Evolutionary conservation across 2,797 vertebrate genomes (phyloP).

Genomic region (Clarias fuscus): DNA sequence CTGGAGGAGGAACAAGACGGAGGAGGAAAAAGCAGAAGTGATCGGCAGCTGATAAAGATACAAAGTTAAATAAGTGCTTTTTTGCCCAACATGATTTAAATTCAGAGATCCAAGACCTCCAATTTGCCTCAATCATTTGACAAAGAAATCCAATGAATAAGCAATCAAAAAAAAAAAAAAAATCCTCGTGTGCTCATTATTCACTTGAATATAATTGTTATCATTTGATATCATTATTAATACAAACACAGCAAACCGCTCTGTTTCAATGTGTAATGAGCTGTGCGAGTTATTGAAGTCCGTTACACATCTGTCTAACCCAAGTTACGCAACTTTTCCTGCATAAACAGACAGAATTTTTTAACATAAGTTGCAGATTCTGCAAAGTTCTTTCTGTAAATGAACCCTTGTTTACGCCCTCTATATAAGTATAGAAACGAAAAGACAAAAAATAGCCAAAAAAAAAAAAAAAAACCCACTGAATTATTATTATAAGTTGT

Average conservation of each 20-base stretch:
- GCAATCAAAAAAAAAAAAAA: neutral
- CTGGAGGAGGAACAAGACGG: conserved; percentile 31
- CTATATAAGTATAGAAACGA: neutral
- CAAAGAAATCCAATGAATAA: neutral
- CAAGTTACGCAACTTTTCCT: neutral
- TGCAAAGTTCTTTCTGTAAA: neutral
- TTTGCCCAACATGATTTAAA: neutral
- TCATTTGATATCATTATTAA: neutral
- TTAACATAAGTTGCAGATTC: no score
- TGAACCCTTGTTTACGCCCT: neutral
- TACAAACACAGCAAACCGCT: neutral
- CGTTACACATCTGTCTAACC: neutral
- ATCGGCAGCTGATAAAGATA: neutral
- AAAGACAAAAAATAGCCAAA: neutral
- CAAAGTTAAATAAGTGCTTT: no score
- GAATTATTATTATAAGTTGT: neutral
- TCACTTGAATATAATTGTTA: neutral
- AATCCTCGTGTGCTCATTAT: neutral
- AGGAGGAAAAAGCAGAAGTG: conserved; percentile 15
- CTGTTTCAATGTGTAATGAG: neutral
- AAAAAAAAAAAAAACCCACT: neutral
- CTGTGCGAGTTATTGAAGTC: neutral
- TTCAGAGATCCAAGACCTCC: neutral
- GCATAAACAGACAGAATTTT: neutral
- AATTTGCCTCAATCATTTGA: neutral